Conservation (phyloP, 2,797 vertebrate genomes). For the Micromesistius poutassou region DNA sequence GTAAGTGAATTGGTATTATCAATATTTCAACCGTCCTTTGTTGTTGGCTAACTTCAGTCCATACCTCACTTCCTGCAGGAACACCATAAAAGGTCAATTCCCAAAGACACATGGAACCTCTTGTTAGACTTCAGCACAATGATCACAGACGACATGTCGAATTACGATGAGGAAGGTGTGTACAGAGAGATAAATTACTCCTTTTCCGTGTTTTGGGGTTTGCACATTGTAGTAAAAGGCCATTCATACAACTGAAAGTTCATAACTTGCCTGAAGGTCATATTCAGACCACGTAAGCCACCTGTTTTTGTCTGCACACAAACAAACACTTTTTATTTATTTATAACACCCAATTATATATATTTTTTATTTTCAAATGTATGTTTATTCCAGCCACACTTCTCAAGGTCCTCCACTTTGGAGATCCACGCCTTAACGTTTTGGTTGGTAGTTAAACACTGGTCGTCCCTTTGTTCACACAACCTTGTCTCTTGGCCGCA, state of each 20-base stretch:
- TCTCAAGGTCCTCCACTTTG: not conserved
- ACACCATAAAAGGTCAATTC: slow-evolving; percentile 98
- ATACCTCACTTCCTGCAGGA: slow-evolving; percentile 72
- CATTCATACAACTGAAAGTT: not conserved
- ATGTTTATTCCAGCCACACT: not conserved
- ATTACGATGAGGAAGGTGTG: slow-evolving; percentile 97
- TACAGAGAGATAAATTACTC: slow-evolving; percentile 18
- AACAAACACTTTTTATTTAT: too few relatives aligned
- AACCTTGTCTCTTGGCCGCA: too few relatives aligned
- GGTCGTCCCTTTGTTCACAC: too few relatives aligned
- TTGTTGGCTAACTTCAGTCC: not conserved
- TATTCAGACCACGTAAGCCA: not conserved
- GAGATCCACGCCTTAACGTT: not conserved
- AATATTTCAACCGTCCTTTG: not conserved
- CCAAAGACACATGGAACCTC: slow-evolving; percentile 98
- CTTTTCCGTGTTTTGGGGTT: not conserved
- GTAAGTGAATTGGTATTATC: slow-evolving; percentile 75
- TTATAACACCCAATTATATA: not conserved
- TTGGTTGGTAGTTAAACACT: not conserved
- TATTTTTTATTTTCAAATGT: not conserved
- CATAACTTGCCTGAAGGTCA: not conserved
- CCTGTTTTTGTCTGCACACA: too few relatives aligned
- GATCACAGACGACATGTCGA: slow-evolving; percentile 99
- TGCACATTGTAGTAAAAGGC: not conserved
- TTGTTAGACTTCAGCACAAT: slow-evolving; percentile 98